Conservation (phyloP, 2,797 vertebrate genomes). For the Sternarchorhynchus goeldii region DNA sequence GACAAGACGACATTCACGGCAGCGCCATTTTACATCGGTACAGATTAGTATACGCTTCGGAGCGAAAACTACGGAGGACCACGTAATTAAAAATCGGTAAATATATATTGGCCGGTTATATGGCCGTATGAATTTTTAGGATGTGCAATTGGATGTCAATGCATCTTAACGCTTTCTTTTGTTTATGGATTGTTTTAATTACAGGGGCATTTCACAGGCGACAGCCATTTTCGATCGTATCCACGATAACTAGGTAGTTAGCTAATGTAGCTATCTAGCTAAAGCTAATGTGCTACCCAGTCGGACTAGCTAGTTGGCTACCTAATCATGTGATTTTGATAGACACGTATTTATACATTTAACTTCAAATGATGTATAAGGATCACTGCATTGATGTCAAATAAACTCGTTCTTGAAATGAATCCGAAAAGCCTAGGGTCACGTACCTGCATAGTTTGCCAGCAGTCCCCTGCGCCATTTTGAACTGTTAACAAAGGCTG, state of each 20-base stretch:
- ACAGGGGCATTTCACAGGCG: neutral
- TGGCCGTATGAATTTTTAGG: rapidly evolving
- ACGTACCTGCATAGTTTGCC: too few species aligned
- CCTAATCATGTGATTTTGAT: too few species aligned
- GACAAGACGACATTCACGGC: slow-evolving; percentile 6
- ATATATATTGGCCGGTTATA: too few species aligned
- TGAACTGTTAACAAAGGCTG: slow-evolving; percentile 48
- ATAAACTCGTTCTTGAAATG: too few species aligned
- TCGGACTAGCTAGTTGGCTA: too few species aligned
- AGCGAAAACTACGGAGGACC: neutral
- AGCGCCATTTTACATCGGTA: slow-evolving; percentile 49
- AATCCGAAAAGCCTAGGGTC: neutral
- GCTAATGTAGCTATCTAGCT: too few species aligned
- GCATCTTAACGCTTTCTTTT: rapidly evolving
- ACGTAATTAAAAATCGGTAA: slow-evolving; percentile 8
- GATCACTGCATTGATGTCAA: too few species aligned
- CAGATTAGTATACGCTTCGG: neutral
- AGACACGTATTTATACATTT: too few species aligned
- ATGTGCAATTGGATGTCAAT: rapidly evolving
- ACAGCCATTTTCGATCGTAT: slow-evolving; percentile 2
- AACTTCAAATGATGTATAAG: too few species aligned
- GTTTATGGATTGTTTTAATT: neutral
- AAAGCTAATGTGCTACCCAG: too few species aligned
- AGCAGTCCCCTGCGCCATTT: slow-evolving; percentile 39
- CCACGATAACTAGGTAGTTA: too few species aligned